Evolutionary conservation across 2,888 invertebrate genomes (phyloP).

Genomic region (Drosophila nr. medialis): DNA sequence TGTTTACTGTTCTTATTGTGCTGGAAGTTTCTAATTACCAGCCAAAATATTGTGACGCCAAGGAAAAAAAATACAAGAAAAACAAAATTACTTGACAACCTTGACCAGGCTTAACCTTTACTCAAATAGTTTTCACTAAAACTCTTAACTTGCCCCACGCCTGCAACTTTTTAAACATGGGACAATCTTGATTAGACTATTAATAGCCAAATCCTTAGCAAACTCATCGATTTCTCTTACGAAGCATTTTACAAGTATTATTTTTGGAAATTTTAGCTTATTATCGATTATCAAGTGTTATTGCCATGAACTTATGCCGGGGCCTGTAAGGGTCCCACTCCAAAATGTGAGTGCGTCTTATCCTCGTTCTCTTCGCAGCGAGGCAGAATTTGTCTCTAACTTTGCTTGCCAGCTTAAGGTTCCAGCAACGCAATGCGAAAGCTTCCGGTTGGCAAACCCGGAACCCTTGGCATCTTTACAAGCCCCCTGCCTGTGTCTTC

Average conservation of each 20-base stretch:
- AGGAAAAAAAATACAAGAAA: not conserved
- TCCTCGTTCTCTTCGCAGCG: constrained; percentile 1
- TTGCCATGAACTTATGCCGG: constrained; percentile 57
- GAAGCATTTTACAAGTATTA: constrained; percentile 40
- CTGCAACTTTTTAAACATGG: not conserved
- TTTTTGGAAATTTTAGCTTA: constrained; percentile 64
- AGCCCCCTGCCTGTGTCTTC: not conserved
- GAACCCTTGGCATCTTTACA: constrained; percentile 12
- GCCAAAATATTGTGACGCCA: not conserved
- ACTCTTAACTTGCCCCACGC: not conserved
- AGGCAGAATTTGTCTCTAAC: constrained; percentile 31
- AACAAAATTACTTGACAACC: not conserved
- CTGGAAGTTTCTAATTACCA: constrained; percentile 43
- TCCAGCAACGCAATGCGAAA: constrained; percentile 52
- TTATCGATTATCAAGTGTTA: constrained; percentile 75
- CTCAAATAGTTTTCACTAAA: not conserved
- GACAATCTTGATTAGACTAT: not conserved
- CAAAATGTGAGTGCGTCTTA: constrained; percentile 5
- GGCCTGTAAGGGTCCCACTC: not conserved
- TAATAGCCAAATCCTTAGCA: not conserved
- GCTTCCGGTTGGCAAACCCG: constrained; percentile 45
- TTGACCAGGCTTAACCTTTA: constrained; percentile 13
- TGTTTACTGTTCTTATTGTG: constrained; percentile 5
- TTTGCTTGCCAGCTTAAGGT: constrained; percentile 52
- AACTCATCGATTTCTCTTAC: not conserved